These are phyloP conservation scores for Scomber colias DNA, from an alignment of 2,113 vertebrate species.

Conservation along the genomic window DNA sequence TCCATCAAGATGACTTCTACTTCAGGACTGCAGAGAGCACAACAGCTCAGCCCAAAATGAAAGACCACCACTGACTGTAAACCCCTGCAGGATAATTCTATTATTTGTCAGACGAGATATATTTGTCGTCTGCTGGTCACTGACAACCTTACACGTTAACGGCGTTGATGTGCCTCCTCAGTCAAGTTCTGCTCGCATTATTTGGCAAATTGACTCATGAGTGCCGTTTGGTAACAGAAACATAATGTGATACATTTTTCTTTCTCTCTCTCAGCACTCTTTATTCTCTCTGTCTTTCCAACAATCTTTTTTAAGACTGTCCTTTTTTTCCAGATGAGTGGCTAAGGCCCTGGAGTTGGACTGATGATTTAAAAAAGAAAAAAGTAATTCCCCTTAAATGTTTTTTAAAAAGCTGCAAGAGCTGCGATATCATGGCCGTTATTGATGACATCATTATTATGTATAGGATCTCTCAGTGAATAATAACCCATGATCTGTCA, in stretches of 20 bases:
- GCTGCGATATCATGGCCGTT: conserved; percentile 79
- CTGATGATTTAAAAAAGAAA: conserved; percentile 80
- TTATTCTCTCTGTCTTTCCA: conserved; percentile 45
- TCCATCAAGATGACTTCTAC: conserved; percentile 43
- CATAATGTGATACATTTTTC: conserved; percentile 83
- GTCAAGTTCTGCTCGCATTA: conserved; percentile 78
- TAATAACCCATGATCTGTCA: conserved; percentile 88
- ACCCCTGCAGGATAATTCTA: conserved; percentile 48
- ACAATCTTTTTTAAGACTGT: conserved; percentile 61
- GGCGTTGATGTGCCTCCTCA: conserved; percentile 74
- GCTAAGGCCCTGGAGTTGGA: conserved; percentile 77
- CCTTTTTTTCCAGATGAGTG: conserved; percentile 78
- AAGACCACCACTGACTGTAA: conserved; percentile 39
- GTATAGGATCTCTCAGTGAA: conserved; percentile 85
- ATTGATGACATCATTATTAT: conserved; percentile 90
- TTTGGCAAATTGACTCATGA: conserved; percentile 87
- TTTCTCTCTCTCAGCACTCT: conserved; percentile 56
- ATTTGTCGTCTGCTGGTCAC: conserved; percentile 70
- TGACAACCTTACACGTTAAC: conserved; percentile 73
- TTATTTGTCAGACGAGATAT: conserved; percentile 76
- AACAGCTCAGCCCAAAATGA: conserved; percentile 34
- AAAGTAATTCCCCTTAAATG: conserved; percentile 86
- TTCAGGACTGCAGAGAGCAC: conserved; percentile 17
- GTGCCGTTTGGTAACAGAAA: conserved; percentile 80
- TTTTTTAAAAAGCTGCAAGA: conserved; percentile 86